These are phyloP conservation scores for Ancistrus triradiatus DNA, from an alignment of 2,113 vertebrate species.

Conservation along the genomic window DNA sequence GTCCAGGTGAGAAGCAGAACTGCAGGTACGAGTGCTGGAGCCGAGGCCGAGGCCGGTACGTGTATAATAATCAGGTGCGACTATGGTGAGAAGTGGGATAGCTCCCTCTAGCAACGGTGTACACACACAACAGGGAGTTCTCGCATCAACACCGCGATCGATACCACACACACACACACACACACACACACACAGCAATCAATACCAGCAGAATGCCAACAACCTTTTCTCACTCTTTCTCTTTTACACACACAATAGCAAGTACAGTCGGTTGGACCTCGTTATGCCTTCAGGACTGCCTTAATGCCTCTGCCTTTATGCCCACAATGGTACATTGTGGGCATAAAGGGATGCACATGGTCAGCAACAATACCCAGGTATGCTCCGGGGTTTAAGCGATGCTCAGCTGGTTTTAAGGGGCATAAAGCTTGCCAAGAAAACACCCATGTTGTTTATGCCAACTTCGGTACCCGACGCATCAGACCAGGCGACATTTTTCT, in stretches of 20 bases:
- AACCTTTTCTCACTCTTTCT: slow-evolving; percentile 42
- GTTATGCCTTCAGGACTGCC: no score
- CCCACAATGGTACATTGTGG: no score
- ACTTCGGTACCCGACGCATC: no score
- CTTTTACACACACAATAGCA: slow-evolving; percentile 35
- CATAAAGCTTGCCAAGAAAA: no score
- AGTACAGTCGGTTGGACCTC: slow-evolving; percentile 32
- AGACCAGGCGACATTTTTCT: no score
- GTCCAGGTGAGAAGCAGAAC: background rate
- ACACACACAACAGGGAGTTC: slow-evolving; percentile 54
- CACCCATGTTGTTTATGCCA: no score
- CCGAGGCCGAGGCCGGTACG: background rate
- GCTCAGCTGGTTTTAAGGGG: no score
- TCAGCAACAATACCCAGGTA: no score
- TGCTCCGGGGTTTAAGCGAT: no score
- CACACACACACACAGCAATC: slow-evolving; percentile 24
- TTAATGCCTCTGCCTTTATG: no score
- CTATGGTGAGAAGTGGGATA: slow-evolving; percentile 52
- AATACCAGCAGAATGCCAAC: slow-evolving; percentile 33
- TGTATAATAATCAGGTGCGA: background rate
- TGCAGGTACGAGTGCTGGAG: background rate
- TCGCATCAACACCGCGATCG: slow-evolving; percentile 43
- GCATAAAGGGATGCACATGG: no score
- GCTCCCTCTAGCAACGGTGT: slow-evolving; percentile 69
- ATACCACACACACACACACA: slow-evolving; percentile 39